Evolutionary conservation across 1,140 invertebrate genomes (phyloP).

Genomic region (Drosophila lacertosa): DNA sequence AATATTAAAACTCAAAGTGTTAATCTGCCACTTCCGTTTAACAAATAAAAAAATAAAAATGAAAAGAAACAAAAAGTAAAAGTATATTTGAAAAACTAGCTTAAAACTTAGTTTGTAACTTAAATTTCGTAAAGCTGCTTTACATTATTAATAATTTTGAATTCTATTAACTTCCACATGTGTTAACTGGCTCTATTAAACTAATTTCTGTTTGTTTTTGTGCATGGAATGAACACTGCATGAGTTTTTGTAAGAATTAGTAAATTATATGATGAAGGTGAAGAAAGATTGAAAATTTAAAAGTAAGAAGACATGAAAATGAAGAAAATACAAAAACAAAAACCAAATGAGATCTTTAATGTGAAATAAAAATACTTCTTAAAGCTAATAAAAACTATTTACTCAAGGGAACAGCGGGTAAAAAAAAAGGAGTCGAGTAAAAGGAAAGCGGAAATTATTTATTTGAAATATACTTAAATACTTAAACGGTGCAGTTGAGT

Average conservation of each 20-base stretch:
- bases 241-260: constrained; percentile 80
- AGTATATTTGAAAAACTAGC: constrained; percentile 39
- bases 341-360: constrained; percentile 73
- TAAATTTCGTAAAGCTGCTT: constrained; percentile 21
- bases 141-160: constrained; percentile 12
- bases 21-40: constrained; percentile 57
- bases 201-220: constrained; percentile 21
- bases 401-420: constrained; percentile 8
- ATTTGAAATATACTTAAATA: too few relatives aligned
- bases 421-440: too few relatives aligned
- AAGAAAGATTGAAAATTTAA: constrained; percentile 59
- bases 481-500: too few relatives aligned
- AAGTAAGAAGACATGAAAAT: constrained; percentile 60
- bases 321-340: constrained; percentile 53
- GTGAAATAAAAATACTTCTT: constrained; percentile 81
- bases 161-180: constrained; percentile 4
- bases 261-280: constrained; percentile 64
- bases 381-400: constrained; percentile 31
- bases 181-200: constrained; percentile 15
- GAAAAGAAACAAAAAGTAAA: constrained; percentile 21
- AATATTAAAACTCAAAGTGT: constrained; percentile 62
- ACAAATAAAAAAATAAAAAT: too few relatives aligned
- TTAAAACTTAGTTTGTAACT: constrained; percentile 68
- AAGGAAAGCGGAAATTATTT: too few relatives aligned
- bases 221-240: constrained; percentile 57